Percentiles rank a stretch among this genome's conserved stretches.
phyloP scores from a whole-genome alignment of 2,888 invertebrate species.

The Drosophila imparisetae region DNA sequence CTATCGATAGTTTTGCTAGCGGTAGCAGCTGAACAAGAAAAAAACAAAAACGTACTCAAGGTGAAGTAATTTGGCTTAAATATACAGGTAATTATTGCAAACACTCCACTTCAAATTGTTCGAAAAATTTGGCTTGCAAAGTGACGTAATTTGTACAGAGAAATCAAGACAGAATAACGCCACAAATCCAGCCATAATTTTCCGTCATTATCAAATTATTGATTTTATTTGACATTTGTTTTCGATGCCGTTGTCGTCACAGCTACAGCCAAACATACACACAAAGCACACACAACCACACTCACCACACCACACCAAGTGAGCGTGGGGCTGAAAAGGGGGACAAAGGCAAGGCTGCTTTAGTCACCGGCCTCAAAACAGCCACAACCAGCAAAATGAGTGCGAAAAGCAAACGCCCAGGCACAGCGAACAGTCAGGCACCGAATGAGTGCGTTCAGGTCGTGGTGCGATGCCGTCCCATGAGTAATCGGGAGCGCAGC shows the following conservation, averaged over 20 bases:
- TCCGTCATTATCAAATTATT: constrained; percentile 57
- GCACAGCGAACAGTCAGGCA: constrained; percentile 78
- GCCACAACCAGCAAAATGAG: constrained; percentile 69
- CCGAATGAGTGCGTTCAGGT: constrained; percentile 96
- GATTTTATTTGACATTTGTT: constrained; percentile 70
- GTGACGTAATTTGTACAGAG: constrained; percentile 30
- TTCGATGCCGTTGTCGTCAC: constrained; percentile 61
- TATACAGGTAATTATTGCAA: constrained; percentile 65
- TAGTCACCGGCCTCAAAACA: constrained; percentile 60
- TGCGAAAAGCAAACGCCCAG: constrained; percentile 80
- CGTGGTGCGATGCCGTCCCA: constrained; percentile 97
- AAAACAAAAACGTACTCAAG: constrained; percentile 63
- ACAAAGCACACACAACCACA: constrained; percentile 6
- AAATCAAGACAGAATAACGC: constrained; percentile 2
- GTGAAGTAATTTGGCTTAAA: constrained; percentile 73
- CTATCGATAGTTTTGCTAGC: constrained; percentile 41
- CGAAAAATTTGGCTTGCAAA: constrained; percentile 1
- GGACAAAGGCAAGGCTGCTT: constrained; percentile 58
- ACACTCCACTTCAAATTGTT: constrained; percentile 23
- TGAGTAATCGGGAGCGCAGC: constrained; percentile 93
- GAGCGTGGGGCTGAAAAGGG: constrained; percentile 33
- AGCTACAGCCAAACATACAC: constrained; percentile 53
- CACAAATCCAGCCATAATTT: constrained; percentile 1
- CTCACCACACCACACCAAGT: background rate
- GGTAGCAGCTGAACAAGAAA: constrained; percentile 59